A percentile compares a stretch with the other conserved stretches of the same genome.
phyloP scores from a whole-genome alignment of 2,888 invertebrate genomes.

The Eupithecia dodoneata region DNA sequence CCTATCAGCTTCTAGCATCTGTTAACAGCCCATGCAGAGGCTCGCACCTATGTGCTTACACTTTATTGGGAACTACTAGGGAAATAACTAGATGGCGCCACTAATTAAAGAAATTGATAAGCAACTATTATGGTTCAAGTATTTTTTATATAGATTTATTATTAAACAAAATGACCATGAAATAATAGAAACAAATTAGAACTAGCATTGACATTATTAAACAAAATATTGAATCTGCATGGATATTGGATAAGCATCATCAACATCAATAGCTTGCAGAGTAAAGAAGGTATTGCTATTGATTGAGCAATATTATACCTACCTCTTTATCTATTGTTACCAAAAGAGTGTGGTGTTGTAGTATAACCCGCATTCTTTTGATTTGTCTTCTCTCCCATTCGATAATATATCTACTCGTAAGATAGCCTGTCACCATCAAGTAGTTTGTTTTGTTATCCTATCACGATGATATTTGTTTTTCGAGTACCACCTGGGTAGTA shows the following conservation, averaged over 20 bases:
- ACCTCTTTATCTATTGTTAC: background rate
- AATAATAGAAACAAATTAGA: too few relatives aligned
- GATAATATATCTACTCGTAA: constrained; percentile 3
- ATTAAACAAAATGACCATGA: too few relatives aligned
- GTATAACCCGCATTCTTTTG: background rate
- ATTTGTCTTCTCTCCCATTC: background rate
- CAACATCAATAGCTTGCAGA: background rate
- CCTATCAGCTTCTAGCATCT: too few relatives aligned
- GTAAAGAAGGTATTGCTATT: background rate
- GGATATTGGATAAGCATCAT: background rate
- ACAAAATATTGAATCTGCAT: background rate
- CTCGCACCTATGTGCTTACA: too few relatives aligned
- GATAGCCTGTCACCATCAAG: constrained; percentile 17
- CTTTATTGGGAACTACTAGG: background rate
- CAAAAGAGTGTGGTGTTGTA: background rate
- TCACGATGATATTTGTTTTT: background rate
- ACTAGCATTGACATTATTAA: too few relatives aligned
- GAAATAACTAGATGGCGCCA: background rate
- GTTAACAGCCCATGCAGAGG: too few relatives aligned
- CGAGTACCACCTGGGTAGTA: constrained; percentile 1
- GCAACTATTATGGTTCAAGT: too few relatives aligned
- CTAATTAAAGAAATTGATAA: background rate
- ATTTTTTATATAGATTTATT: too few relatives aligned
- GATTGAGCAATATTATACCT: background rate
- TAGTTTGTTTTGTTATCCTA: constrained; percentile 23